A percentile compares a stretch with the other conserved stretches of the same genome.
Conservation (phyloP, 2,888 invertebrate species). For the Sipha maydis region DNA sequence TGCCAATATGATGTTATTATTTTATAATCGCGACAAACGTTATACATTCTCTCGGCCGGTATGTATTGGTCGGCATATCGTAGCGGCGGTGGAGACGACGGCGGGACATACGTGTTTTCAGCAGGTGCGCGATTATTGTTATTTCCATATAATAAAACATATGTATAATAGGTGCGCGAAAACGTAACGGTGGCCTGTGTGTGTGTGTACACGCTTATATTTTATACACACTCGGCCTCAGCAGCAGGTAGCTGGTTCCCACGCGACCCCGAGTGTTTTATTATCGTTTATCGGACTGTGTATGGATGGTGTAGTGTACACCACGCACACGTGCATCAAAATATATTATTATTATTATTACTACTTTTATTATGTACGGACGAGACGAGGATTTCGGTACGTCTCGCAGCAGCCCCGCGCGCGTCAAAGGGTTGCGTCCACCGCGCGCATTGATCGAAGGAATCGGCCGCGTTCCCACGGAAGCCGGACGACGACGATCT, state of each 20-base stretch:
- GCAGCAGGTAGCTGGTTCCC: constrained; percentile 1
- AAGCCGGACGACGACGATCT: constrained; percentile 29
- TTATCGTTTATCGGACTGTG: not conserved
- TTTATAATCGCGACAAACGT: constrained; percentile 37
- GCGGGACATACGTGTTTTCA: constrained; percentile 16
- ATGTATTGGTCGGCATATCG: not conserved
- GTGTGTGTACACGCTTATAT: not conserved
- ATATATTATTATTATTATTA: not conserved
- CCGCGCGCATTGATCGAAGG: not conserved
- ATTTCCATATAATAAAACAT: not conserved
- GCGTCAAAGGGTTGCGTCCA: constrained; percentile 36
- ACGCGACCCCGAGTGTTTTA: not conserved
- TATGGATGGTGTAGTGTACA: too few relatives aligned
- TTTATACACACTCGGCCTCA: not conserved
- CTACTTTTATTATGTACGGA: not conserved
- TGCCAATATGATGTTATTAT: not conserved
- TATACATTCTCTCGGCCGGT: not conserved
- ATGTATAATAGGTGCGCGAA: constrained; percentile 24
- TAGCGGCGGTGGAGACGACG: too few relatives aligned
- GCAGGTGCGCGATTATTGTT: constrained; percentile 54
- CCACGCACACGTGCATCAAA: too few relatives aligned
- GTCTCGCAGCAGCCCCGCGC: not conserved
- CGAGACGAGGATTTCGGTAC: not conserved
- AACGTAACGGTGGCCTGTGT: constrained; percentile 38
- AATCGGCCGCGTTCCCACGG: constrained; percentile 42